A percentile compares a stretch with the other conserved stretches of the same genome.
These are phyloP conservation scores for Bombus cullumanus DNA, from an alignment of 1,140 invertebrate species.

Conservation along the genomic window DNA sequence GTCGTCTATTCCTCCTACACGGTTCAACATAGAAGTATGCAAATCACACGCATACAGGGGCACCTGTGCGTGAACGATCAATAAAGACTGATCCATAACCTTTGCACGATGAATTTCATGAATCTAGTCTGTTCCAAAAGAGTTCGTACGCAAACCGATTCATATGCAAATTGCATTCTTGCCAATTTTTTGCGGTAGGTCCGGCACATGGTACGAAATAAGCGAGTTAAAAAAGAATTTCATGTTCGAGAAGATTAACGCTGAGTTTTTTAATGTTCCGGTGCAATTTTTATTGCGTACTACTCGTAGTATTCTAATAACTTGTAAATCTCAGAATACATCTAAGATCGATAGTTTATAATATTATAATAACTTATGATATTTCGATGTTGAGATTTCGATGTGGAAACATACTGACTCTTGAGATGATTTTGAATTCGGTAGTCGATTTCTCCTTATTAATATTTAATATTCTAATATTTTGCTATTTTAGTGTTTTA, in stretches of 20 bases:
- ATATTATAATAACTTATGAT: not conserved
- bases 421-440: no score
- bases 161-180: constrained; percentile 9
- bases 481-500: not conserved
- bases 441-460: no score
- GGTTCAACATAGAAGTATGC: constrained; percentile 61
- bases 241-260: not conserved
- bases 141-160: not conserved
- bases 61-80: not conserved
- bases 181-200: constrained; percentile 16
- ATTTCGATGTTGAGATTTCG: not conserved
- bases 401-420: not conserved
- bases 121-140: not conserved
- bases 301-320: no score
- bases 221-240: not conserved
- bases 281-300: not conserved
- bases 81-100: constrained; percentile 5
- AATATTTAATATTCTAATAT: not conserved
- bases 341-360: no score
- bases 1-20: constrained; percentile 71
- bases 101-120: not conserved
- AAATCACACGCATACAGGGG: constrained; percentile 31
- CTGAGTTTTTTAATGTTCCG: not conserved
- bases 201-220: not conserved
- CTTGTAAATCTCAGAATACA: no score